phyloP scores from a whole-genome alignment of 92 coral and sea anemone species.

The Phenganax subtilis region DNA sequence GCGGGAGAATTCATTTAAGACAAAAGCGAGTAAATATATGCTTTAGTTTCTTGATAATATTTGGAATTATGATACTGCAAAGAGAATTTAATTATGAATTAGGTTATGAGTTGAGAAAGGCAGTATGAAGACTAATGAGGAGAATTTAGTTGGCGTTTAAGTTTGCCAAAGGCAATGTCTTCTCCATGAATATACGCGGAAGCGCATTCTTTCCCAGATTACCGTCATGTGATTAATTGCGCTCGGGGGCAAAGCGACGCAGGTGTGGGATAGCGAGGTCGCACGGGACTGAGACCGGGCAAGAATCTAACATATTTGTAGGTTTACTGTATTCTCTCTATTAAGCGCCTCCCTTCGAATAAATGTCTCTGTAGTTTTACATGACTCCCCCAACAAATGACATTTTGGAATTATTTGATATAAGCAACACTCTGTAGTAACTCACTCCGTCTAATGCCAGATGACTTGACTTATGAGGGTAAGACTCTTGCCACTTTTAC shows the following conservation, averaged over 20 bases:
- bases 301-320: no score
- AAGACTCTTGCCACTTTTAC: background rate
- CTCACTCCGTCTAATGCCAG: no score
- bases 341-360: no score
- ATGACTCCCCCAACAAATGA: no score
- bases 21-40: slow-evolving; percentile 23
- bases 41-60: slow-evolving; percentile 19
- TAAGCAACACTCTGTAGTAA: no score
- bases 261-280: no score
- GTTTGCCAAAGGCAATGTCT: background rate
- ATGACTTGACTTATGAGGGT: background rate
- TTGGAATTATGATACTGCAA: background rate
- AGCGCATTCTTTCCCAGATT: background rate
- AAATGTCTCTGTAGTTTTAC: no score
- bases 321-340: no score
- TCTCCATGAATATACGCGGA: background rate
- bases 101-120: background rate
- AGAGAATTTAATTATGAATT: background rate
- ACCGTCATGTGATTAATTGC: background rate
- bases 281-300: no score
- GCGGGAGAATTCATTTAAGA: slow-evolving; percentile 27
- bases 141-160: background rate
- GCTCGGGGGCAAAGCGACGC: background rate
- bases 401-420: no score
- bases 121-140: background rate